Conservation (phyloP, 2,797 vertebrate genomes). For the Limosa lapponica region DNA sequence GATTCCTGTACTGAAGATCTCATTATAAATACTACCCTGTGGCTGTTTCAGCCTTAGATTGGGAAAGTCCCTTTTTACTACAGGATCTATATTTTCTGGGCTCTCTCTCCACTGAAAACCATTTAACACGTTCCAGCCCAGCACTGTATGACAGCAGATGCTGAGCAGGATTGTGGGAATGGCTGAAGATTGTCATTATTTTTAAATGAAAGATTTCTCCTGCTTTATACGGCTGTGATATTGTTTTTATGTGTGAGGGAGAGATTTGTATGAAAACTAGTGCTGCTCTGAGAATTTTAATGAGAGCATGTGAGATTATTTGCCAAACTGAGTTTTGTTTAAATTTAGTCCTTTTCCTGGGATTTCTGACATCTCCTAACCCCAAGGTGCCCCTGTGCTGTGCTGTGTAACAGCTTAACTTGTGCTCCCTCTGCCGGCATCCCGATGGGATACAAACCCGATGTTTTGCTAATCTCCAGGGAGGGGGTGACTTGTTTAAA, state of each 20-base stretch:
- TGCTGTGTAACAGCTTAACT: not conserved
- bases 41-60: not conserved
- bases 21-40: not conserved
- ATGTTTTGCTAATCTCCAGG: not conserved
- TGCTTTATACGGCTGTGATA: not conserved
- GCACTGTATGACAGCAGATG: no score
- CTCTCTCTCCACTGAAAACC: not conserved
- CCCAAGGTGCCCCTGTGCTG: not conserved
- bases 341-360: not conserved
- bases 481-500: not conserved
- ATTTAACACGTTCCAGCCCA: not conserved
- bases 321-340: not conserved
- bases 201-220: not conserved
- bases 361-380: not conserved
- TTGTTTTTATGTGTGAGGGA: not conserved
- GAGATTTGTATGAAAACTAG: not conserved
- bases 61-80: not conserved
- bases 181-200: not conserved
- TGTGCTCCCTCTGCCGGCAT: not conserved
- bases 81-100: not conserved
- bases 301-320: not conserved
- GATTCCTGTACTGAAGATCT: not conserved
- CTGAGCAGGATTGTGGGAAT: not conserved
- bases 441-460: accelerated
- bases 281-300: not conserved